Conservation (phyloP, 1,140 invertebrate genomes). For the Mesaphorura yosii region DNA sequence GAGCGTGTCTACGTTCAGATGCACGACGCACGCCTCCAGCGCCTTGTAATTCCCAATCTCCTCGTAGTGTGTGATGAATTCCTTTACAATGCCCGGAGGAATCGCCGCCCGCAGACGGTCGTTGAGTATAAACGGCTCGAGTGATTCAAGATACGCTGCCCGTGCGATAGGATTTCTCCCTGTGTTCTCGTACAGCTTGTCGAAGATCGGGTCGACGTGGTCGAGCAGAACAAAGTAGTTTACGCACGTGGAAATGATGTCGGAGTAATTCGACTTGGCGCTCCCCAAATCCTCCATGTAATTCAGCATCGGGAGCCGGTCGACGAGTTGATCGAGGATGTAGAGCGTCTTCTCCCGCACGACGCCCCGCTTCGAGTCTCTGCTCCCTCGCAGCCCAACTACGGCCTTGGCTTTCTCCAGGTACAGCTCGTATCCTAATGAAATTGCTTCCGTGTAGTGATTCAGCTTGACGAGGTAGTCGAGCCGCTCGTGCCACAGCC, state of each 20-base stretch:
- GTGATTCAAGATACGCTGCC: conserved; percentile 40
- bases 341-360: conserved; percentile 51
- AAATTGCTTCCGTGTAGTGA: conserved; percentile 50
- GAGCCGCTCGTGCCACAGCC: conserved; percentile 69
- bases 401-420: conserved; percentile 56
- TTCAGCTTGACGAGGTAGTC: conserved; percentile 55
- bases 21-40: conserved; percentile 67
- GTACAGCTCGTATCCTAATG: conserved; percentile 54
- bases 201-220: conserved; percentile 40
- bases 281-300: conserved; percentile 28
- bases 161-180: conserved; percentile 37
- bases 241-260: conserved; percentile 40
- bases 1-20: conserved; percentile 67
- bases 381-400: conserved; percentile 46
- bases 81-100: conserved; percentile 54
- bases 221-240: conserved; percentile 40
- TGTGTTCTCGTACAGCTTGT: conserved; percentile 43
- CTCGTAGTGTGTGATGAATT: conserved; percentile 50
- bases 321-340: conserved; percentile 43
- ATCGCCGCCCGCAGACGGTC: conserved; percentile 42
- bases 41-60: conserved; percentile 39
- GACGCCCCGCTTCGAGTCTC: conserved; percentile 45
- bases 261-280: conserved; percentile 33
- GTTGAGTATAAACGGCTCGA: conserved; percentile 43
- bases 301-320: conserved; percentile 32